A percentile compares a stretch with the other conserved stretches of the same genome.
Evolutionary conservation across 2,113 vertebrate species (phyloP).

Genomic region (Solea solea): DNA sequence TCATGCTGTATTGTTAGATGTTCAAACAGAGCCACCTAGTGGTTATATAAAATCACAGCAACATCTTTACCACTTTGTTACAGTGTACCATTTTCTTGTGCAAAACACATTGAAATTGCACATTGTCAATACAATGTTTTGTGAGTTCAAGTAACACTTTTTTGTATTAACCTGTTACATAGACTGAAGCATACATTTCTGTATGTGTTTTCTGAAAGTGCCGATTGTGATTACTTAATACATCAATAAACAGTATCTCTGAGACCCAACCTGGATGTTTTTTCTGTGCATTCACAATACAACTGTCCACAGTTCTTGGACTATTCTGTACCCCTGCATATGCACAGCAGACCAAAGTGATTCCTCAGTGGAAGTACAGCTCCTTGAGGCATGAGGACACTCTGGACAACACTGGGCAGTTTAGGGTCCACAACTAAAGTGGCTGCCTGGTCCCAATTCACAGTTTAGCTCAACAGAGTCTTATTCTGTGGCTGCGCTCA

Average conservation of each 20-base stretch:
- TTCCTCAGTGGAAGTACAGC: conserved; percentile 8
- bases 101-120: conserved; percentile 27
- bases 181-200: conserved; percentile 29
- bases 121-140: conserved; percentile 44
- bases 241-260: conserved; percentile 52
- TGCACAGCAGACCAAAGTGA: conserved; percentile 20
- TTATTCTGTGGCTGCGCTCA: conserved; percentile 48
- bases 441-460: conserved; percentile 15
- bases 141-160: conserved; percentile 39
- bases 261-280: conserved; percentile 16
- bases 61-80: conserved; percentile 25
- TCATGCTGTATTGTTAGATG: conserved; percentile 1
- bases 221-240: conserved; percentile 63
- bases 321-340: conserved; percentile 14
- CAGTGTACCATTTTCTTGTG: conserved; percentile 15
- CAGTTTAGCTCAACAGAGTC: conserved; percentile 14
- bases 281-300: conserved; percentile 36
- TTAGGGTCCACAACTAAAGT: conserved; percentile 12
- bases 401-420: conserved; percentile 35
- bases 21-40: conserved; percentile 56
- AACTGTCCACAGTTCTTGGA: conserved; percentile 22
- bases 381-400: conserved; percentile 24
- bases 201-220: conserved; percentile 65
- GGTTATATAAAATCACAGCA: conserved; percentile 42
- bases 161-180: conserved; percentile 46